A percentile compares a stretch with the other conserved stretches of the same genome.
These are phyloP conservation scores for Plutomurus gul DNA, from an alignment of 1,140 invertebrate genomes.

Conservation along the genomic window DNA sequence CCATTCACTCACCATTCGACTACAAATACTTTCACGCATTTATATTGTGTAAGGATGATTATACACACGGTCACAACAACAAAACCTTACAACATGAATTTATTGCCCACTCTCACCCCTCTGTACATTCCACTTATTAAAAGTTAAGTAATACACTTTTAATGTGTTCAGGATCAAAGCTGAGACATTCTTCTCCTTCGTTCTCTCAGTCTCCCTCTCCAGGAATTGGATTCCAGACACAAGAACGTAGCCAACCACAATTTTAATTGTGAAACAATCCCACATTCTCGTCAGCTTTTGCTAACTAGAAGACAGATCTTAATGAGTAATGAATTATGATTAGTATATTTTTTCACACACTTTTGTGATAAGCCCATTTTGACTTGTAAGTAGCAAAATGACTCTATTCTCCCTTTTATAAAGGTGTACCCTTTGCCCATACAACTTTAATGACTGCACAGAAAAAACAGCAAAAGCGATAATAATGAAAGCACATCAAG, in stretches of 20 bases:
- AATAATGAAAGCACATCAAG: too few species aligned
- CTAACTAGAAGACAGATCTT: neutral
- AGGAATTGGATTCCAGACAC: neutral
- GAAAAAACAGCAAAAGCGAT: too few species aligned
- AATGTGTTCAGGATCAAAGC: neutral
- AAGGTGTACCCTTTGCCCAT: too few species aligned
- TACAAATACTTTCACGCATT: constrained; percentile 29
- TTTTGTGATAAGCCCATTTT: neutral
- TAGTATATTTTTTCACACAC: neutral
- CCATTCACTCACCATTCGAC: neutral
- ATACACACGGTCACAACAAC: neutral
- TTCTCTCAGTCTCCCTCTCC: too few species aligned
- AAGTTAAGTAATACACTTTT: neutral
- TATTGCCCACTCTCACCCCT: neutral
- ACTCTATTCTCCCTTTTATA: too few species aligned
- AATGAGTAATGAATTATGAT: constrained; percentile 11
- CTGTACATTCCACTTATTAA: neutral
- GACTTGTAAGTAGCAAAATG: too few species aligned
- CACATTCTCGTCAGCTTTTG: neutral
- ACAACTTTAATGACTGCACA: too few species aligned
- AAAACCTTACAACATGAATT: neutral
- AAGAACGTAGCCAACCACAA: neutral
- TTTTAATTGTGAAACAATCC: neutral
- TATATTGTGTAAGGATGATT: neutral
- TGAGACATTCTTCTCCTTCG: too few species aligned